Evolutionary conservation across 2,113 vertebrate species (phyloP).

Genomic region (Mohoua ochrocephala): DNA sequence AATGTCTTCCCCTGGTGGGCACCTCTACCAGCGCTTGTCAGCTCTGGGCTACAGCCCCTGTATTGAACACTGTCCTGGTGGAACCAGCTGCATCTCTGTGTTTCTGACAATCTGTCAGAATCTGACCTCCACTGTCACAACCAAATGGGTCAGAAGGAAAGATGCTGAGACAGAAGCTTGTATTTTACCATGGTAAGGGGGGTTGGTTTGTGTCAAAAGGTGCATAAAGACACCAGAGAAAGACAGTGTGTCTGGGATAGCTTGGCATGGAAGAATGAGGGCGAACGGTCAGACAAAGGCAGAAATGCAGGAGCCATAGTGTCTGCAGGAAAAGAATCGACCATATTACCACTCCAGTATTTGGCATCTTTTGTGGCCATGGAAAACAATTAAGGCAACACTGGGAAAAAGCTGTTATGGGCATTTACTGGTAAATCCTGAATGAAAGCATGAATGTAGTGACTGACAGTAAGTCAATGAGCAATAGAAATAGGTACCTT

Average conservation of each 20-base stretch:
- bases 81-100: background rate
- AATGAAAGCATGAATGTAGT: background rate
- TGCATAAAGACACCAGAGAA: background rate
- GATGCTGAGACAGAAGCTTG: background rate
- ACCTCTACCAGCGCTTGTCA: background rate
- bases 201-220: background rate
- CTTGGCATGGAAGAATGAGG: background rate
- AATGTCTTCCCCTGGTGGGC: background rate
- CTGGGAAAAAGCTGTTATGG: background rate
- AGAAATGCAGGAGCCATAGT: background rate
- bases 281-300: background rate
- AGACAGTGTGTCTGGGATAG: background rate
- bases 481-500: background rate
- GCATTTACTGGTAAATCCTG: background rate
- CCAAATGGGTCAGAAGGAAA: background rate
- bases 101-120: background rate
- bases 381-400: background rate
- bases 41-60: background rate
- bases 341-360: background rate
- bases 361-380: background rate
- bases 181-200: background rate
- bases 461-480: background rate
- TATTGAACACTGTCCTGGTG: background rate
- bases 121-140: background rate
- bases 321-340: background rate